Base-by-base conservation (phyloP, 2,797 vertebrate genomes). In the Manis javanica region DNA sequence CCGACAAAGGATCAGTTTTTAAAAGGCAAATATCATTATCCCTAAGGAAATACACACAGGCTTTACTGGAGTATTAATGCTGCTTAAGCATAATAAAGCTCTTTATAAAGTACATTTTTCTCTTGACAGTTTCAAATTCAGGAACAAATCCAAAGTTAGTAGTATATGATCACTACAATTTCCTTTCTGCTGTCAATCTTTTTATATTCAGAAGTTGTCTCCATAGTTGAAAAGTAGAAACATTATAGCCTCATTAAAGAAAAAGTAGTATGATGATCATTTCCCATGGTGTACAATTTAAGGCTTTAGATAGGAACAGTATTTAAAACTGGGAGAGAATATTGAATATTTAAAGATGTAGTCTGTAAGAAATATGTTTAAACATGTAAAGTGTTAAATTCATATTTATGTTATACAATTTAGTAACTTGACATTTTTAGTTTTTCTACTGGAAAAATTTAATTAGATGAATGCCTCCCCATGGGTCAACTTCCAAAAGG, bases 61-160 rank as follows among this genome's bases (percentile, higher is more conserved):
- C 97, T 96, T 97, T 97, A 97, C 96, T 97, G 90, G 91, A 98
- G 95, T 98, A 78, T 23, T 39, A 7, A 90, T 96, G 97, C 97
- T 87, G 63, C 2, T 64, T 96, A 96, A 97, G 97, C 96, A 94
- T 96, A 97, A 98, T 95, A 95, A 98, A 83, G 24, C 84, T 64
- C 94, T 93, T 97, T 94, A 66, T 75, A 98, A 98, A 92, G 95
- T 98, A 84, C 96, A 97, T 92, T 97, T 97, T 96, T 96, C 86
- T 98, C 97, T 98, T 98, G 94, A 96, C 96, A 87, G 82, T 75
- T 91, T 55, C 91, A 66, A 84, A 63, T 87, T 81, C 49, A 89
- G 72, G 79, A 91, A 81, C 14, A 95, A 83, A 93, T 66, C 46
- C 82, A 53, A 51, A 66, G 31, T 87, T 39, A 71, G 15, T 19